These are phyloP conservation scores for Fragum whitleyi DNA, from an alignment of 2,888 invertebrate genomes.

Conservation along the genomic window DNA sequence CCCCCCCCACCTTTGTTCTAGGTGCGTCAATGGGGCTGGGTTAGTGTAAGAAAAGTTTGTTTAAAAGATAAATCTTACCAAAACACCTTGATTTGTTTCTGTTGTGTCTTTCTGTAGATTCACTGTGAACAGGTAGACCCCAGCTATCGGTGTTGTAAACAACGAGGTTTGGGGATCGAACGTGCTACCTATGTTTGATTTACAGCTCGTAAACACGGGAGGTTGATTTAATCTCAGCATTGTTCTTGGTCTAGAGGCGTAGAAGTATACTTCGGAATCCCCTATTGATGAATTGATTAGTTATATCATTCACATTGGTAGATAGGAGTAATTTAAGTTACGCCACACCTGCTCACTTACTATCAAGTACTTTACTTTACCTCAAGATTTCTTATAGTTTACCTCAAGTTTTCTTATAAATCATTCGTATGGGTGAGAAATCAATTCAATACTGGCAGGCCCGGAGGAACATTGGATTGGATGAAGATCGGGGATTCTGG, in stretches of 20 bases:
- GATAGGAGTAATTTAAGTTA: no score
- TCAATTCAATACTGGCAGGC: no score
- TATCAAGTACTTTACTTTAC: not conserved
- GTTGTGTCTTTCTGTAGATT: conserved; percentile 17
- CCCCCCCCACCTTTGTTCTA: no score
- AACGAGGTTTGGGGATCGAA: not conserved
- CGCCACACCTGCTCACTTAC: no score
- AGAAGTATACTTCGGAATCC: conserved; percentile 9
- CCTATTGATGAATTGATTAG: no score
- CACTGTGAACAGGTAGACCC: conserved; percentile 20
- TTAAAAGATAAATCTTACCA: not conserved
- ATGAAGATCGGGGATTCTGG: no score
- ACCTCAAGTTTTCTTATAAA: no score
- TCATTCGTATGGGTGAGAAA: no score
- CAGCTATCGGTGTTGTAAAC: conserved; percentile 2
- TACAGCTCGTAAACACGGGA: not conserved
- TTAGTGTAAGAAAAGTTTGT: no score
- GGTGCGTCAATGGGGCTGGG: no score
- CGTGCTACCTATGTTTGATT: not conserved
- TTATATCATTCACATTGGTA: not conserved
- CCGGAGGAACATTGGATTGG: no score
- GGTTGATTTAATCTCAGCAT: not conserved
- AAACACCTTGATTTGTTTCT: not conserved
- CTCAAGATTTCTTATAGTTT: not conserved
- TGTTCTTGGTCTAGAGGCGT: conserved; percentile 3